phyloP scores from a whole-genome alignment of 2,888 invertebrate species.

The Nemotelus nigrinus region DNA sequence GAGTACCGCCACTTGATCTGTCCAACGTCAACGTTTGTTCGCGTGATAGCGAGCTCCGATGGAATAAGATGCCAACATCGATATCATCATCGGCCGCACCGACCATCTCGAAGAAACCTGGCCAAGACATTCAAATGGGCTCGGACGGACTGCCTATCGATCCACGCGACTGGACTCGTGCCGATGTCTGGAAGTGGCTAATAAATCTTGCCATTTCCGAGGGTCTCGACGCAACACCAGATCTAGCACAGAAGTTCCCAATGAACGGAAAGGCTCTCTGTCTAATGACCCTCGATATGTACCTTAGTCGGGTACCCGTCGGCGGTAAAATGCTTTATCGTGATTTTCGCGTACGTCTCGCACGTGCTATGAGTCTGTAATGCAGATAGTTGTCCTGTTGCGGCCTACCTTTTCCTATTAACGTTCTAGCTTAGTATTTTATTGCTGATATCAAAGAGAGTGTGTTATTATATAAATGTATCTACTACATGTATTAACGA shows the following conservation, averaged over 20 bases:
- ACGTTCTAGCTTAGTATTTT: conserved; percentile 1
- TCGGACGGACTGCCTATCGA: conserved; percentile 67
- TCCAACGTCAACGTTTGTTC: conserved; percentile 60
- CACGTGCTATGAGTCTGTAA: conserved; percentile 72
- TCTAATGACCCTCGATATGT: conserved; percentile 81
- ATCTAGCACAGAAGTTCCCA: conserved; percentile 70
- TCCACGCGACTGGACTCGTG: conserved; percentile 77
- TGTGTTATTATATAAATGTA: conserved; percentile 4
- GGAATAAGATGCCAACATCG: conserved; percentile 52
- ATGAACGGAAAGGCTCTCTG: conserved; percentile 86
- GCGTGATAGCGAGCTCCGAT: conserved; percentile 57
- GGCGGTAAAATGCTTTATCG: conserved; percentile 76
- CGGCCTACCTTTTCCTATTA: background rate
- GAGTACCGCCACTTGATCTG: conserved; percentile 63
- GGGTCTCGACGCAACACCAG: conserved; percentile 62
- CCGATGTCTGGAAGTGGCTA: conserved; percentile 76
- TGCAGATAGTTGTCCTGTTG: background rate
- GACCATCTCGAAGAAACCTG: conserved; percentile 52
- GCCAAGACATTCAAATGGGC: conserved; percentile 55
- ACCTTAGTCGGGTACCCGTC: conserved; percentile 74
- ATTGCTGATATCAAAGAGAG: background rate
- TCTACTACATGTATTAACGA: background rate
- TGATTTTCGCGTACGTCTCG: conserved; percentile 76
- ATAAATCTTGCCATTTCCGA: conserved; percentile 69
- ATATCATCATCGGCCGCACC: conserved; percentile 40